Evolutionary conservation across 2,888 invertebrate genomes (phyloP), one percentile per base, ranked within the genome.

Genomic region (Busseola fusca): DNA sequence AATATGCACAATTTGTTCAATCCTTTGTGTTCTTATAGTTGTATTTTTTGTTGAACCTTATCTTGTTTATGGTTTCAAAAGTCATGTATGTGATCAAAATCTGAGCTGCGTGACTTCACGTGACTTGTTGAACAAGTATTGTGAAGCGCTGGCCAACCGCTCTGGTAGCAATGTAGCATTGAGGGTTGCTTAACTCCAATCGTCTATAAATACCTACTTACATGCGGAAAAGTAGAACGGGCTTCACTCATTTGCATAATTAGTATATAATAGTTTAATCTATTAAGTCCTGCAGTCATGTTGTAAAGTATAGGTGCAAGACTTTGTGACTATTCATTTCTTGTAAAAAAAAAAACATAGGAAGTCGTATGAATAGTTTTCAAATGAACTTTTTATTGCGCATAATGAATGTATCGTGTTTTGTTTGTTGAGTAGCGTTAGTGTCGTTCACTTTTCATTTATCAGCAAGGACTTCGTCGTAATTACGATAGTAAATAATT

Each of bases 211-310:
- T 80, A 50, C 45, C 21, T 48, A 45, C 10, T 9, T 48, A 56
- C 52, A 79, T 58, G 54, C 72, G 81, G 81, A 80, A 80, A 80
- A 60, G 66, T 79, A 50, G 64, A 66, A 80, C 64, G 60, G 52
- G 59, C 68, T 64, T 25, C 48, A 59, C 14, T 52, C 56, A 62
- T 80, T 69, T 66, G 37, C 64, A 77, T 80, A 73, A 80, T 72
- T 64, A 72, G 42, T 69, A 60, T 59, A n/a, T 67, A 74, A 58
- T 65, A 65, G 56, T 6, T 54, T 30, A 37, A 48, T 48, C 57
- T 45, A 66, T 37, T 25, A 59, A 30, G 10, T 48, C 5, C 30
- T 30, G n/a, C 27, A 45, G 64, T 64, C 30, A 63, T 72, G 48
- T 48, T 64, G 52, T 59, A 40, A 58, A 78, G 68, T 62, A 45